These are phyloP conservation scores for Montipora efflorescens DNA, from an alignment of 64 coral and sea anemone species.

Conservation along the genomic window DNA sequence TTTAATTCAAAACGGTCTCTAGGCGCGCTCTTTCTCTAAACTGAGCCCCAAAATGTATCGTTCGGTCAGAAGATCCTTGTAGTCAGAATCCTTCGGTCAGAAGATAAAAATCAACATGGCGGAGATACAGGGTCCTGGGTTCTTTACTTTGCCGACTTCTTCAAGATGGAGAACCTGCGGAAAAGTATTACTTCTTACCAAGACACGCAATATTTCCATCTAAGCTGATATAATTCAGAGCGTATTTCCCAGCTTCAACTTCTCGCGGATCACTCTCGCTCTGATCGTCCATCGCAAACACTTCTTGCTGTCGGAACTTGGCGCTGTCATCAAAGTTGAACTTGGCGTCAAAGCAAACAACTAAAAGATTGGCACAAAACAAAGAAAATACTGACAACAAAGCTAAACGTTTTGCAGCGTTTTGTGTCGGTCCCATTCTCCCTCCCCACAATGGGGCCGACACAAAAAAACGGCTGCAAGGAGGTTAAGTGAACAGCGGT, in stretches of 20 bases:
- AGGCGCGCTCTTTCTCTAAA: no score
- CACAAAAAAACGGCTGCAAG: no score
- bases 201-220: constrained; percentile 99
- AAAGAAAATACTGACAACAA: constrained; percentile 1
- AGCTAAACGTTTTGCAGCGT: neutral
- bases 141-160: no score
- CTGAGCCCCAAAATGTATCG: no score
- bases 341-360: constrained; percentile 99
- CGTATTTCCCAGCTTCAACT: constrained; percentile 88
- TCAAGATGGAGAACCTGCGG: no score
- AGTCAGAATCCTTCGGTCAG: no score
- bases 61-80: no score
- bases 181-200: constrained; percentile 44
- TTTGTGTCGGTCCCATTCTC: no score
- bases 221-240: constrained; percentile 96
- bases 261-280: constrained; percentile 93
- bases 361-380: constrained; percentile 28
- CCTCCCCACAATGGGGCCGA: no score
- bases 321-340: constrained; percentile 99
- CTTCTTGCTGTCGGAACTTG: constrained; percentile 86
- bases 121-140: no score
- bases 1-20: neutral
- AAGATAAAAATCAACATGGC: no score
- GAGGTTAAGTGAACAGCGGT: no score
- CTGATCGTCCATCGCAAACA: constrained; percentile 93